Conservation (phyloP, 2,113 vertebrate genomes). For the Pardalotus punctatus region DNA sequence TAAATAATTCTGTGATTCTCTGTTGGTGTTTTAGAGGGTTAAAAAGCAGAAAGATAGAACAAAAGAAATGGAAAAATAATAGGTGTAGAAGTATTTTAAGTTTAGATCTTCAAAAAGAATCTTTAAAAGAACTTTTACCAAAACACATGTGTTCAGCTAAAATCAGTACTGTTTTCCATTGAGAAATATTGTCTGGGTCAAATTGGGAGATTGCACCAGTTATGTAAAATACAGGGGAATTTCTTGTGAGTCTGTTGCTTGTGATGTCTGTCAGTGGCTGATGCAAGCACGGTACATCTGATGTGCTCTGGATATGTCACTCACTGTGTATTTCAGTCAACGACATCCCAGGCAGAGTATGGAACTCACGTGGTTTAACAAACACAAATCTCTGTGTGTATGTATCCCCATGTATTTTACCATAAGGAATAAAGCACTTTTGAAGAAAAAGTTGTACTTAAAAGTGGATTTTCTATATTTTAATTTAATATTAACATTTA, state of each 20-base stretch:
- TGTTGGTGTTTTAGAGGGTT: not conserved
- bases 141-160: not conserved
- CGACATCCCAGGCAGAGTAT: not conserved
- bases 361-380: not conserved
- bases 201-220: not conserved
- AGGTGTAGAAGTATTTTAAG: not conserved
- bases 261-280: not conserved
- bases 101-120: not conserved
- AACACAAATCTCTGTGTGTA: not conserved
- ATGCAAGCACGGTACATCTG: not conserved
- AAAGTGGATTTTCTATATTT: not conserved
- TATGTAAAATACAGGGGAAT: not conserved
- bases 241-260: not conserved
- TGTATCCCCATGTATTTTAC: not conserved
- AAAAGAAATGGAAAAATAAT: not conserved
- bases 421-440: not conserved
- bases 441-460: not conserved
- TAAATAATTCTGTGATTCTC: not conserved
- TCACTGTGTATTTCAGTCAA: not conserved
- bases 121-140: not conserved
- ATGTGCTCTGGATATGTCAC: not conserved
- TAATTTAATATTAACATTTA: not conserved
- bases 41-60: not conserved
- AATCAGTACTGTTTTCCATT: not conserved
- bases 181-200: not conserved